Conservation (phyloP, 2,888 invertebrate species). For the Arctia plantaginis region DNA sequence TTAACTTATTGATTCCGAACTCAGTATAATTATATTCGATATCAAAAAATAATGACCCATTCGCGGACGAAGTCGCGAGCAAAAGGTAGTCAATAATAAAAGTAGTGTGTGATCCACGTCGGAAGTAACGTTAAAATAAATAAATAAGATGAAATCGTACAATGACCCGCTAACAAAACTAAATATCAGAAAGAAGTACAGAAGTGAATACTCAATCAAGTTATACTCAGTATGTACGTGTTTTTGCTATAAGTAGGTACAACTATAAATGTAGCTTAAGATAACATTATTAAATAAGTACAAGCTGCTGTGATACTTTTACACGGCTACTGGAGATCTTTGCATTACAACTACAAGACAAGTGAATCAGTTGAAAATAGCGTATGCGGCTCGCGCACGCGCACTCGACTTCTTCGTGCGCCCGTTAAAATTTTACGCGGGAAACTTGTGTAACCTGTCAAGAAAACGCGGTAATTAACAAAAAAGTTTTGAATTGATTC, state of each 20-base stretch:
- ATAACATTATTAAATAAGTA: background rate
- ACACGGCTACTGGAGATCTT: background rate
- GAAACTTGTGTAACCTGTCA: constrained; percentile 45
- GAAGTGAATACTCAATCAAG: background rate
- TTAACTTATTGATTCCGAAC: too few relatives aligned
- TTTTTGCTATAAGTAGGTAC: background rate
- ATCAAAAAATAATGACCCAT: too few relatives aligned
- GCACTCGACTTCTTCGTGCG: constrained; percentile 53
- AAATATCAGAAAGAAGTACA: background rate
- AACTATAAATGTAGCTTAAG: background rate
- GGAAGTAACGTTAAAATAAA: background rate
- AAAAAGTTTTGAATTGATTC: background rate
- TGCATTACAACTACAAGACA: too few relatives aligned
- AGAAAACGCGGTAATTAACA: constrained; percentile 53
- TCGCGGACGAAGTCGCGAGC: too few relatives aligned
- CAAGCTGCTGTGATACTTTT: constrained; percentile 3
- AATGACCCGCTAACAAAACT: too few relatives aligned
- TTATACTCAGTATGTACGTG: background rate
- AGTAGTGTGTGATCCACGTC: background rate
- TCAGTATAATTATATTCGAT: too few relatives aligned
- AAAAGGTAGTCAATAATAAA: too few relatives aligned
- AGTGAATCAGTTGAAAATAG: constrained; percentile 67
- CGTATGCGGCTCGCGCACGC: constrained; percentile 77
- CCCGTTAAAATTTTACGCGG: constrained; percentile 52
- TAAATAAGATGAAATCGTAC: background rate